A percentile compares a stretch with the other conserved stretches of the same genome.
These are phyloP conservation scores for Laticauda colubrina DNA, from an alignment of 2,113 vertebrate genomes.

Conservation along the genomic window DNA sequence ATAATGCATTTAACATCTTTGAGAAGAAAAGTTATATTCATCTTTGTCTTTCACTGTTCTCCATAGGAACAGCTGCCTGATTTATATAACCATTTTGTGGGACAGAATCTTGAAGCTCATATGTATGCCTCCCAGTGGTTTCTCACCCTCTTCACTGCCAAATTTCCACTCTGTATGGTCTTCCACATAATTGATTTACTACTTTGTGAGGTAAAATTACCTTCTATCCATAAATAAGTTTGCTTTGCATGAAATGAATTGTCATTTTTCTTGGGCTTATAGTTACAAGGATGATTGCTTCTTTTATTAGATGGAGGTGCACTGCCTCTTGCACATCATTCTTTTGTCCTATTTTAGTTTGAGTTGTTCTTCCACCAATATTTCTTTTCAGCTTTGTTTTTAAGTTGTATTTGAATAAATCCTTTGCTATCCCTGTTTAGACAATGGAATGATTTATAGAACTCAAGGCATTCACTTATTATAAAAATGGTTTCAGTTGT, in stretches of 20 bases:
- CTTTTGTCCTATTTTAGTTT: not conserved
- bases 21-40: slow-evolving; percentile 4
- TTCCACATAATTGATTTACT: slow-evolving; percentile 99
- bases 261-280: slow-evolving; percentile 5
- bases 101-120: slow-evolving; percentile 92
- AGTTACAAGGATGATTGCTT: rapidly evolving
- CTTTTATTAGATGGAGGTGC: not conserved
- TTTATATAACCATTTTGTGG: slow-evolving; percentile 87
- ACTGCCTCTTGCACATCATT: not conserved
- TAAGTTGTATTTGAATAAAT: not conserved
- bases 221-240: not conserved
- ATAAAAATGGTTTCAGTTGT: not conserved
- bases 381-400: not conserved
- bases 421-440: not conserved
- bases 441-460: not conserved
- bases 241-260: not conserved
- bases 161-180: slow-evolving; percentile 99
- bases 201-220: slow-evolving; percentile 86
- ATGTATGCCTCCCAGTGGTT: slow-evolving; percentile 99
- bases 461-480: not conserved
- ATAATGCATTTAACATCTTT: not conserved
- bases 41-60: slow-evolving; percentile 17
- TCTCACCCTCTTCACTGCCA: slow-evolving; percentile 98
- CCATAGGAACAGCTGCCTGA: slow-evolving; percentile 91
- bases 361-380: not conserved